Base-by-base conservation (phyloP, 2,113 vertebrate genomes). In the Raja brachyura region DNA sequence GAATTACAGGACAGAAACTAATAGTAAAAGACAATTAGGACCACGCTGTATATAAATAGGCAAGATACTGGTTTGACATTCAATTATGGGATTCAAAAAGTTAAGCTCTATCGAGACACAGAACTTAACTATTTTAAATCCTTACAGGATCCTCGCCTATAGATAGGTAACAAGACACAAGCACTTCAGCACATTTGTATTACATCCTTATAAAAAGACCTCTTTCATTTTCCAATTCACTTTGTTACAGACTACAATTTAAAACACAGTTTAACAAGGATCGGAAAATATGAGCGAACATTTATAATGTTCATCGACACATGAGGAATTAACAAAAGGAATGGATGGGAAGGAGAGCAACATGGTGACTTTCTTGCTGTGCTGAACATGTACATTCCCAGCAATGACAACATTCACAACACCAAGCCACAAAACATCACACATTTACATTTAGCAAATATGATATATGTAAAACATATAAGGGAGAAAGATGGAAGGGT, bases 1-100 rank as follows among this genome's bases (percentile, higher is more conserved):
- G 90, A 93, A 48, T 79, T 59, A 93, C 93, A 93, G 76, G 74
- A 93, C 75, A 93, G 75, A 79, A 78, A 68, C 93, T 93, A 94
- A 79, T 5, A 93, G 61, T 0, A 83, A 61, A 92, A 63, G 56
- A 76, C 93, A 90, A 93, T 83, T 94, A 74, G 39, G 13, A 73
- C 31, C 90, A 92, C 90, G 73, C 39, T 92, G 8, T 28, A 25
- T 70, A 54, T 8, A 73, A 92, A 92, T 54, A 92, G 90, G 66
- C 90, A 92, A 92, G 66, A 73, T 73, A 20, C 68, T 92, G 68
- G 33, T 14, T 73, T 92, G 68, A 73, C 73, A 18, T 74, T 92
- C 20, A 74, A 6, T 73, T 74, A 28, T 25, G 63, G 88, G 90
- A 73, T 92, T 92, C 73, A 92, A 73, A 92, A 92, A 92, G 68